Conservation (phyloP, 2,888 invertebrate species). For the Acleris sparsana region DNA sequence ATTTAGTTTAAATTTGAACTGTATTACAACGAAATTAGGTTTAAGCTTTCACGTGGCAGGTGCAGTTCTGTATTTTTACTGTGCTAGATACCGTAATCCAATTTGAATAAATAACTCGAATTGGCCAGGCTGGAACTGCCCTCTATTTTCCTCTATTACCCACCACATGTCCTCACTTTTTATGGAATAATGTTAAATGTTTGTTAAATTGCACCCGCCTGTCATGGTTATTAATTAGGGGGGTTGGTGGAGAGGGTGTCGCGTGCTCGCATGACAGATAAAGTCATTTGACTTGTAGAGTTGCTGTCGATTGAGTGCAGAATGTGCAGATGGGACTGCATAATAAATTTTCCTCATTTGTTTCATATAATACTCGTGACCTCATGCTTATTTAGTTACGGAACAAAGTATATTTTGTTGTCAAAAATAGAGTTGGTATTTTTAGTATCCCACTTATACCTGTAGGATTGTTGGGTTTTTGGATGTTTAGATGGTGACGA, state of each 20-base stretch:
- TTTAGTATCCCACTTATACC: too few species aligned
- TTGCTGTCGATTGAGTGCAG: neutral
- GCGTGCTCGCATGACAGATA: neutral
- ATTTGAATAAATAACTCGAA: too few species aligned
- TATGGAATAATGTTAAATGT: too few species aligned
- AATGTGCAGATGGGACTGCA: neutral
- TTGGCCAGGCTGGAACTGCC: too few species aligned
- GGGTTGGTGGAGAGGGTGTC: constrained; percentile 2
- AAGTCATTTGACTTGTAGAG: constrained; percentile 2
- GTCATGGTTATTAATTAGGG: neutral
- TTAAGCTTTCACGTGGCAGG: neutral
- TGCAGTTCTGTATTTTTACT: neutral
- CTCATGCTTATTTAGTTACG: too few species aligned
- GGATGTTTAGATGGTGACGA: too few species aligned
- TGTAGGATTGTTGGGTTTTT: too few species aligned
- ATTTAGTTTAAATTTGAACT: constrained; percentile 6
- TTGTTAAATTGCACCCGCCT: too few species aligned
- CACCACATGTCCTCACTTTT: too few species aligned
- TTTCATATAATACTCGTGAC: neutral
- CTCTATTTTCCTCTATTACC: too few species aligned
- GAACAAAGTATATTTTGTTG: too few species aligned
- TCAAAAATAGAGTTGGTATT: too few species aligned
- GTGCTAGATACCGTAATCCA: neutral
- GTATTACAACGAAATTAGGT: neutral
- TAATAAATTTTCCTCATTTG: neutral